These are phyloP conservation scores for Perithous albicinctus DNA, from an alignment of 2,888 invertebrate species.

Conservation along the genomic window DNA sequence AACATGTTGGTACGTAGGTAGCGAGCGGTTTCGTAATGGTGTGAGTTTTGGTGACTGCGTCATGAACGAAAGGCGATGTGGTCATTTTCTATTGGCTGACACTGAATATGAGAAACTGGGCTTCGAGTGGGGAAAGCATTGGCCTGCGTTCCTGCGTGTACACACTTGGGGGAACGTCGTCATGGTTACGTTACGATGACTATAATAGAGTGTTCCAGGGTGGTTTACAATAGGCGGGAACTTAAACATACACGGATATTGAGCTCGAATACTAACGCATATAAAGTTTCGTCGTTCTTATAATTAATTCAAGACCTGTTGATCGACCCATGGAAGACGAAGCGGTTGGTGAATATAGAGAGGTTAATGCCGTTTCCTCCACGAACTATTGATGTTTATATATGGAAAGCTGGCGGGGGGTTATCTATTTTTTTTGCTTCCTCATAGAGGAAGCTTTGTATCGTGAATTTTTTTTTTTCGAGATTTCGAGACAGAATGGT, in stretches of 20 bases:
- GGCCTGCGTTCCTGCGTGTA: not conserved
- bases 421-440: too few species aligned
- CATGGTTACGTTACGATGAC: conserved; percentile 45
- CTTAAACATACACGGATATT: not conserved
- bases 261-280: not conserved
- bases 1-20: conserved; percentile 35
- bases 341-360: not conserved
- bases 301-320: conserved; percentile 61
- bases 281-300: conserved; percentile 35
- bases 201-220: too few species aligned
- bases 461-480: not conserved
- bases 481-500: too few species aligned
- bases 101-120: not conserved
- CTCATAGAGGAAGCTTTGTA: too few species aligned
- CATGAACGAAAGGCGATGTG: conserved; percentile 42
- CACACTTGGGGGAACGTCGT: conserved; percentile 10
- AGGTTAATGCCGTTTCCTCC: conserved; percentile 28
- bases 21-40: not conserved
- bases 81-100: conserved; percentile 44
- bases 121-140: not conserved
- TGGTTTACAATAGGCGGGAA: not conserved
- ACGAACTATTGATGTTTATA: not conserved
- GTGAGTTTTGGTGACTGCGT: not conserved
- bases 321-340: conserved; percentile 41
- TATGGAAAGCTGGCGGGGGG: too few species aligned